Conservation (phyloP, 2,113 vertebrate genomes). For the Trachemys scripta region DNA sequence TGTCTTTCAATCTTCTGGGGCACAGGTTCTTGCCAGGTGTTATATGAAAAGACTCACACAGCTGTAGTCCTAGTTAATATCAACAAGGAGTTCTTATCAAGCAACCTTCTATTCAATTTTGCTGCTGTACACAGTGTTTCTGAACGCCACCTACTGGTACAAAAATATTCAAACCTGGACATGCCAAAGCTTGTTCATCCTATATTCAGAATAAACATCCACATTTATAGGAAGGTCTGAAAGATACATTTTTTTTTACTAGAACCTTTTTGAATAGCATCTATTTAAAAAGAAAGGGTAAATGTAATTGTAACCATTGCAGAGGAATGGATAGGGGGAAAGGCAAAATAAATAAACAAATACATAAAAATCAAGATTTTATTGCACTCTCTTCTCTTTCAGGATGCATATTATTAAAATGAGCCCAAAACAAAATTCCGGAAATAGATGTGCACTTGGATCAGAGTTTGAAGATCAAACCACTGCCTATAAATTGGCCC, state of each 20-base stretch:
- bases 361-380: not conserved
- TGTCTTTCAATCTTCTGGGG: not conserved
- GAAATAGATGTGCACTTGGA: not conserved
- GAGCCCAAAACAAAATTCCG: not conserved
- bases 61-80: not conserved
- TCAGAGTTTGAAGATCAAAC: not conserved
- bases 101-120: not conserved
- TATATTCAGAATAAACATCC: not conserved
- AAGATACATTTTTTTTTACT: not conserved
- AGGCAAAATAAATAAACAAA: not conserved
- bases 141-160: constrained; percentile 40
- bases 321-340: not conserved
- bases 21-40: not conserved
- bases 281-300: not conserved
- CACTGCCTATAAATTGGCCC: not conserved
- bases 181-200: not conserved
- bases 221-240: not conserved
- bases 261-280: not conserved
- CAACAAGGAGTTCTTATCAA: not conserved
- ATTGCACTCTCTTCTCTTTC: not conserved
- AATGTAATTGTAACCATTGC: not conserved
- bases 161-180: not conserved
- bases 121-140: not conserved
- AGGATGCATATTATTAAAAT: not conserved
- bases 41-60: constrained; percentile 5